These are phyloP conservation scores for Hycleus phaleratus DNA, from an alignment of 1,140 invertebrate species.

Conservation along the genomic window DNA sequence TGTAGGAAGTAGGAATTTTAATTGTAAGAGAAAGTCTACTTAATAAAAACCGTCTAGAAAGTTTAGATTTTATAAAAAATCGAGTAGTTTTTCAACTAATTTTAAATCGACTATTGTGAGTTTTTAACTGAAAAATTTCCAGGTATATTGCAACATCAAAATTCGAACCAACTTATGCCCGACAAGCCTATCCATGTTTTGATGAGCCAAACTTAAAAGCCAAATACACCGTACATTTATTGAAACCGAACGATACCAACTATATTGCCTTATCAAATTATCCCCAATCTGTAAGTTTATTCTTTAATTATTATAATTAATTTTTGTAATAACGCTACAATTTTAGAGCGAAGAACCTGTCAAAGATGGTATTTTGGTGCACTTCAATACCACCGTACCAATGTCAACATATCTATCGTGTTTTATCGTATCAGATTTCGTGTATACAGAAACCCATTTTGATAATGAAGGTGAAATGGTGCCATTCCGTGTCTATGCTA, in stretches of 20 bases:
- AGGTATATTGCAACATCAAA: constrained; percentile 83
- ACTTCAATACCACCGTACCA: constrained; percentile 69
- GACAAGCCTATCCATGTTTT: constrained; percentile 89
- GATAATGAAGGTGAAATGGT: constrained; percentile 47
- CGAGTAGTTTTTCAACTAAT: not conserved
- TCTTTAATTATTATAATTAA: not conserved
- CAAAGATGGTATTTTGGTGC: constrained; percentile 40
- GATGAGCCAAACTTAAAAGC: constrained; percentile 94
- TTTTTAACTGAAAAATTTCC: constrained; percentile 7
- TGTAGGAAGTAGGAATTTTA: not conserved
- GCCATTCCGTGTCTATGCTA: constrained; percentile 64
- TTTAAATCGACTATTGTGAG: not conserved
- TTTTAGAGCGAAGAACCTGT: constrained; percentile 24
- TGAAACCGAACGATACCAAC: constrained; percentile 51
- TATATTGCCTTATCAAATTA: constrained; percentile 78
- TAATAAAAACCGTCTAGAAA: not conserved
- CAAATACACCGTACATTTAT: constrained; percentile 69
- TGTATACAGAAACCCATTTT: constrained; percentile 39
- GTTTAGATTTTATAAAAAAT: not conserved
- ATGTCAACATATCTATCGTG: constrained; percentile 91
- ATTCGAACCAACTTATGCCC: constrained; percentile 89
- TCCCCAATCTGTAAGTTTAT: constrained; percentile 47
- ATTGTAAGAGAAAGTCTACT: not conserved
- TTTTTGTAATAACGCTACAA: not conserved
- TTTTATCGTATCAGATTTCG: constrained; percentile 88